Conservation (phyloP, 2,113 vertebrate genomes). For the Mobula birostris region DNA sequence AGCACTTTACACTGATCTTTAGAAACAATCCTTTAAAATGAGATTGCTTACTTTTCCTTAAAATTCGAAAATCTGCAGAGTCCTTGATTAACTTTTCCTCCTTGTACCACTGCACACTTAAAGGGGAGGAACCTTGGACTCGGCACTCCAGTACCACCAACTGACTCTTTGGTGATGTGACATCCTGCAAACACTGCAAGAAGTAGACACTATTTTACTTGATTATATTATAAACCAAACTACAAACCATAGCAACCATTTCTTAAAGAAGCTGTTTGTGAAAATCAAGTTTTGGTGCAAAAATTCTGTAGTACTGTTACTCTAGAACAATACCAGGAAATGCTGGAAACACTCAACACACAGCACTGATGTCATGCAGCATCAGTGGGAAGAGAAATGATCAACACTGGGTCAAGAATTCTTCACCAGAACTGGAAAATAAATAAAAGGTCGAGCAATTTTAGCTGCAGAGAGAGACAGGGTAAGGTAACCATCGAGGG, state of each 20-base stretch:
- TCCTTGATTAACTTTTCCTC: slow-evolving; percentile 64
- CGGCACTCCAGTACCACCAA: slow-evolving; percentile 74
- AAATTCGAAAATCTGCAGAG: slow-evolving; percentile 74
- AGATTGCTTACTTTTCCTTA: slow-evolving; percentile 69
- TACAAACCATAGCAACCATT: not conserved
- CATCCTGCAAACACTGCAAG: slow-evolving; percentile 67
- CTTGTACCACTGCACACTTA: slow-evolving; percentile 76
- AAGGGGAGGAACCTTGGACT: slow-evolving; percentile 59
- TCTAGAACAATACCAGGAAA: no score
- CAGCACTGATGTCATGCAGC: no score
- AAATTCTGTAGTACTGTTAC: no score
- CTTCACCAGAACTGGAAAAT: no score
- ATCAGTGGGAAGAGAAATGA: no score
- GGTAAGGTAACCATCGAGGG: no score
- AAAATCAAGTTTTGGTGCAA: not conserved
- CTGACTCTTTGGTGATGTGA: slow-evolving; percentile 68
- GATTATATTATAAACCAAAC: not conserved
- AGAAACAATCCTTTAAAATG: not conserved
- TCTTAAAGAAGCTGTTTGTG: not conserved
- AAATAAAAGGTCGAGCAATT: no score
- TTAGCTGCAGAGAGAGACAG: no score
- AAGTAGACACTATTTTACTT: not conserved
- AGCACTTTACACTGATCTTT: not conserved
- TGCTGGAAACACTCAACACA: no score
- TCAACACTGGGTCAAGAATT: no score